Evolutionary conservation across 2,888 invertebrate species (phyloP), one percentile per base, ranked within the genome.

Genomic region (Halocaridina rubra): DNA sequence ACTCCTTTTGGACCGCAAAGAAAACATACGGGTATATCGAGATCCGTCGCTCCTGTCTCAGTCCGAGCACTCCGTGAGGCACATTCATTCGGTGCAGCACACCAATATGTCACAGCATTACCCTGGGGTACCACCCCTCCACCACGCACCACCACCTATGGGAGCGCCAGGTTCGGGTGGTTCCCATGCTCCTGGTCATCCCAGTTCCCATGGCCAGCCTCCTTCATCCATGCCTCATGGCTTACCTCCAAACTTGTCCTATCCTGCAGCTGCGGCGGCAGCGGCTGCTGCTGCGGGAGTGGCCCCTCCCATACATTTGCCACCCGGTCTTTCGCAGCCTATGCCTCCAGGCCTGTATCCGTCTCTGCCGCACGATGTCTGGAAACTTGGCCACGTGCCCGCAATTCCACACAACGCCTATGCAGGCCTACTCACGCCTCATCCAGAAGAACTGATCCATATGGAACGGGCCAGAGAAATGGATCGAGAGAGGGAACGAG

Each of bases 31-130:
- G 90, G 92, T 93, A 89, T 93, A 93, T 92, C 91, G 93, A 89
- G 93, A 93, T 90, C 93, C 93, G 88, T 92, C 91, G 90, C 91
- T 93, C 89, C 90, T 92, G 90, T 90, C 91, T 91, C 92, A 91
- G 89, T 90, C 91, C 89, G 92, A 92, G 90, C 91, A 91, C 89
- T 91, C 91, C 90, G 92, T 93, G 88, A 91, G 92, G 89, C 93
- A 93, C 92, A 93, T 94, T 80, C 93, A 93, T 89, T 93, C 93
- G 89, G 92, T 93, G 86, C 93, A 93, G 90, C 93, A 93, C 90
- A 92, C 93, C 90, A 92, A 93, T 80, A 89, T 89, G 90, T 89
- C 89, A 64, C 90, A 89, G 24, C 86, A 87, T 74, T 84, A 72
- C 87, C 91, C 92, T 89, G 89, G 92, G 61, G 90, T 92, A 72